Evolutionary conservation across 2,888 invertebrate genomes (phyloP), one percentile per base, ranked within the genome.

Genomic region (Dryobota labecula): DNA sequence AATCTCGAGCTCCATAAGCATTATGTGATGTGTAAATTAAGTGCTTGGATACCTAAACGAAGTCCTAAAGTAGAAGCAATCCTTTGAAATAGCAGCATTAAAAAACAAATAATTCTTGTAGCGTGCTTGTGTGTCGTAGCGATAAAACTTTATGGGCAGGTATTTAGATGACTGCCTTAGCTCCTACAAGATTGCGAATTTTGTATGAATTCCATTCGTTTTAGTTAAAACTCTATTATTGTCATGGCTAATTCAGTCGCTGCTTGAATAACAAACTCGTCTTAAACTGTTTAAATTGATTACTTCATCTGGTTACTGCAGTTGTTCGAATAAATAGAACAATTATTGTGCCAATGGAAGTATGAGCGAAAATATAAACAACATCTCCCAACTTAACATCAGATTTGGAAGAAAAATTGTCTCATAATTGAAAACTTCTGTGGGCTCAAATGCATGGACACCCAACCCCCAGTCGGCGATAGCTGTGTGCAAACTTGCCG

Each of bases 401-500:
- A 43, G n/a, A 27, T 61, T 51, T 33, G 41, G 47, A 53, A 74
- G 61, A 80, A 80, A 84, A 81, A 76, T 80, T 38, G 61, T 58
- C 70, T 45, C 66, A 56, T 81, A 87, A 84, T 89, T 81, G 83
- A 74, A 82, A 83, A 78, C 67, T 77, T 75, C 62, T 74, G 65
- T 80, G 62, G 80, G 73, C 78, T 83, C 82, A 84, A 88, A 85
- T 86, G 81, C 82, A 87, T 71, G 80, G 71, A 74, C 78, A 77
- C 78, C 66, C 82, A 76, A 65, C 80, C 73, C 77, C 71, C 72
- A 74, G 73, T 74, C 65, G 70, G 84, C 62, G 82, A 84, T 86
- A 85, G 84, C 70, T 84, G 85, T 87, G 86, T 84, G 86, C 90
- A 87, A 88, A 90, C 87, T 90, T 88, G 86, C 90, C 91, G 88